Conservation (phyloP, 2,113 vertebrate genomes). For the Paracanthobrama guichenoti region DNA sequence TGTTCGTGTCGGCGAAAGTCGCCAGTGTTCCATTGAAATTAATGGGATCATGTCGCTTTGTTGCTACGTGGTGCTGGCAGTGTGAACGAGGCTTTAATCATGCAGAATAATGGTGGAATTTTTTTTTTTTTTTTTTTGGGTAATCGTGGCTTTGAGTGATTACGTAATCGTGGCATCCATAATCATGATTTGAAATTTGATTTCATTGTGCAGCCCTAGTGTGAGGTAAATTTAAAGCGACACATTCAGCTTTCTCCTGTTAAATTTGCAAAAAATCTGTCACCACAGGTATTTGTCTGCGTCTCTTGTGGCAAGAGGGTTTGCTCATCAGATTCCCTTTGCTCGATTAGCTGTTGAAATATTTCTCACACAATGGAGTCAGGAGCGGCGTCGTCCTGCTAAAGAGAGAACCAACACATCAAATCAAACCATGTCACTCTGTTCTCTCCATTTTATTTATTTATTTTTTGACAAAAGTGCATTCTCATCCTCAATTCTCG, state of each 20-base stretch:
- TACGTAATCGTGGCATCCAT: too few species aligned
- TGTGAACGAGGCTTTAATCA: too few species aligned
- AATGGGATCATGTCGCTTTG: too few species aligned
- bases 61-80: too few species aligned
- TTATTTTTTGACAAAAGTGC: not conserved
- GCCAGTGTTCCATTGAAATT: too few species aligned
- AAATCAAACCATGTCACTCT: not conserved
- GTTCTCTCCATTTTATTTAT: not conserved
- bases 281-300: not conserved
- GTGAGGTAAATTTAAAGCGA: not conserved
- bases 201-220: too few species aligned
- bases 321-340: conserved; percentile 42
- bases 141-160: too few species aligned
- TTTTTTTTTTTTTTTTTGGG: too few species aligned
- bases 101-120: too few species aligned
- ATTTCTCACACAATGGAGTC: conserved; percentile 13
- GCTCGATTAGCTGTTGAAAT: conserved; percentile 4
- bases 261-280: not conserved
- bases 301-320: conserved; percentile 15
- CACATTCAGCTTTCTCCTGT: not conserved
- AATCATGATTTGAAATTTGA: too few species aligned
- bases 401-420: conserved; percentile 11
- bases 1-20: too few species aligned
- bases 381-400: not conserved
- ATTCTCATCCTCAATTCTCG: not conserved